phyloP scores from a whole-genome alignment of 2,797 vertebrate species.

The Manis crassicaudata region DNA sequence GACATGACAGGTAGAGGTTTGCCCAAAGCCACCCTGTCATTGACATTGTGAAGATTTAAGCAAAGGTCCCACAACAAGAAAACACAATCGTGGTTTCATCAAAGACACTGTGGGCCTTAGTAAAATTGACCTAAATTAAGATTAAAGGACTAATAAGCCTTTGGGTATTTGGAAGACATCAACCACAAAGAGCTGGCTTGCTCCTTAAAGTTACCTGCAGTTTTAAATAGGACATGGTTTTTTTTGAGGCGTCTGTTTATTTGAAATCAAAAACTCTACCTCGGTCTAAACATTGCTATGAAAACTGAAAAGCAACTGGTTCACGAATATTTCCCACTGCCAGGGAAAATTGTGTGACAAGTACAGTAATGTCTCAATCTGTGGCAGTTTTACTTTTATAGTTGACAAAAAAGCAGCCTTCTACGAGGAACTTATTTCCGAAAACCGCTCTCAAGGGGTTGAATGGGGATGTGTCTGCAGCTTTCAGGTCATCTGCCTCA shows the following conservation, averaged over 20 bases:
- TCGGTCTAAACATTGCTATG: not conserved
- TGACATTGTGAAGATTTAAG: conserved; percentile 33
- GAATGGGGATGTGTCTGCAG: not conserved
- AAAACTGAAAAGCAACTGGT: not conserved
- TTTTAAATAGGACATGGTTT: conserved; percentile 46
- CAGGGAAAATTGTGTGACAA: not conserved
- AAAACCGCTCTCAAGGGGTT: not conserved
- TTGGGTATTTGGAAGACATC: conserved; percentile 40
- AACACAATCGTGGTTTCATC: conserved; percentile 45
- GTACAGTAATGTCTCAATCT: not conserved
- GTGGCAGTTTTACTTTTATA: not conserved
- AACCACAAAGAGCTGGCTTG: conserved; percentile 21
- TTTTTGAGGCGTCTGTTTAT: not conserved
- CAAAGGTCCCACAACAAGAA: conserved; percentile 20
- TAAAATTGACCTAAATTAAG: conserved; percentile 71
- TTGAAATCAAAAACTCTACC: conserved; percentile 57
- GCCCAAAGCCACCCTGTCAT: conserved; percentile 64
- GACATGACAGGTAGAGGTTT: conserved; percentile 64
- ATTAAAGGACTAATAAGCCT: conserved; percentile 49
- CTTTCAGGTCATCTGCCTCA: not conserved
- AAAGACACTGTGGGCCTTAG: conserved; percentile 5
- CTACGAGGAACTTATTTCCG: not conserved
- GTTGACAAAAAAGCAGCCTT: not conserved
- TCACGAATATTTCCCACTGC: not conserved
- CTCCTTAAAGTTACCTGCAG: conserved; percentile 44